Percentiles rank a stretch among this genome's conserved stretches.
phyloP scores from a whole-genome alignment of 64 coral and sea anemone species.

The Montipora efflorescens region DNA sequence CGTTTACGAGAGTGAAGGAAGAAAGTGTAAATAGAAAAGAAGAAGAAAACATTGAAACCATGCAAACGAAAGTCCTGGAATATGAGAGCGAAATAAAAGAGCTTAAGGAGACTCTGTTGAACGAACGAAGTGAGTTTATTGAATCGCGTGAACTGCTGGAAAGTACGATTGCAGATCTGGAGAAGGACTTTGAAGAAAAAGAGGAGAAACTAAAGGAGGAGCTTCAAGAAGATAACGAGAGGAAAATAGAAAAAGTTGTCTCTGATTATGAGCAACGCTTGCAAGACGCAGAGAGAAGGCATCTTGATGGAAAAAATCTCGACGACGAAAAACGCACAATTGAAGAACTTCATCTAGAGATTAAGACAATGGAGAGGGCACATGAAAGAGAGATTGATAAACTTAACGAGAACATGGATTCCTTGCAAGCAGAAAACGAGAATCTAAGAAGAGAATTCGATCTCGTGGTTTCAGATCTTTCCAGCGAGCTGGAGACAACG shows the following conservation, averaged over 20 bases:
- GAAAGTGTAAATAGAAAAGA: not conserved
- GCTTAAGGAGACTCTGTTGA: conserved; percentile 68
- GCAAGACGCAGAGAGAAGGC: conserved; percentile 34
- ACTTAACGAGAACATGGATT: conserved; percentile 84
- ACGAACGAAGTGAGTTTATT: conserved; percentile 54
- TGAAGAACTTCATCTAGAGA: conserved; percentile 46
- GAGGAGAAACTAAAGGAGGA: conserved; percentile 57
- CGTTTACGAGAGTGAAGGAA: conserved; percentile 43
- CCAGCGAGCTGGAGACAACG: conserved; percentile 68
- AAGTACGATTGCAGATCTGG: conserved; percentile 48
- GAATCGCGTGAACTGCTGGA: conserved; percentile 50
- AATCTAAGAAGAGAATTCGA: conserved; percentile 83
- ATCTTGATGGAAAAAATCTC: conserved; percentile 41
- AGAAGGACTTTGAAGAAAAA: conserved; percentile 66
- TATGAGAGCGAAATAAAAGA: conserved; percentile 73
- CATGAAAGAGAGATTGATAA: conserved; percentile 68
- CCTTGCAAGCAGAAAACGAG: conserved; percentile 70
- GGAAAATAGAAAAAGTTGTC: conserved; percentile 32
- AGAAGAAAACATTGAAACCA: not conserved
- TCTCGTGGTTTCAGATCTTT: conserved; percentile 79
- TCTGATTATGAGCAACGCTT: conserved; percentile 56
- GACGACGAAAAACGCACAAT: conserved; percentile 24
- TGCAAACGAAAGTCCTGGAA: conserved; percentile 28
- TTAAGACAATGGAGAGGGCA: conserved; percentile 46
- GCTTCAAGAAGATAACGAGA: conserved; percentile 39